phyloP scores from a whole-genome alignment of 2,888 invertebrate genomes.

The Amblyjoppa proteus region DNA sequence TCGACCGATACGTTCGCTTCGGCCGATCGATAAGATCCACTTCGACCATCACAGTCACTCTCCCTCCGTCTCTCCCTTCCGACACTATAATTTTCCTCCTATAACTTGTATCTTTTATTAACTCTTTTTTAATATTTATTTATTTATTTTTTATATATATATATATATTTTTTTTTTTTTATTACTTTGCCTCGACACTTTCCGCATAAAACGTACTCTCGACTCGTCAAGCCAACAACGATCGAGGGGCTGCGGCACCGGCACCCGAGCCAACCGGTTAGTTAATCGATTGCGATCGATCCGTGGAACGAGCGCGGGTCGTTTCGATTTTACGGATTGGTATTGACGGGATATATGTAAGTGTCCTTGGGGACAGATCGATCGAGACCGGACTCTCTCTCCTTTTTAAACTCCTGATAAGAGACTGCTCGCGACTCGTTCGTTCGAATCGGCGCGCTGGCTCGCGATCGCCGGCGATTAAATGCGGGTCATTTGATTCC shows the following conservation, averaged over 20 bases:
- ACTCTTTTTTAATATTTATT: no score
- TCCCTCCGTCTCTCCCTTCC: conserved; percentile 1
- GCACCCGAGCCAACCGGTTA: conserved; percentile 67
- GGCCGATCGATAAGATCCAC: conserved; percentile 65
- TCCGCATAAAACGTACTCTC: conserved; percentile 64
- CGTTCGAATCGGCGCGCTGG: neutral
- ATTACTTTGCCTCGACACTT: conserved; percentile 51
- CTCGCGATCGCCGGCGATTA: conserved; percentile 37
- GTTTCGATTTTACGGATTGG: conserved; percentile 62
- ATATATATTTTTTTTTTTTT: neutral
- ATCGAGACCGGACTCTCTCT: conserved; percentile 53
- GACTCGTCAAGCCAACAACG: conserved; percentile 67
- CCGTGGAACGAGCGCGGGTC: conserved; percentile 58
- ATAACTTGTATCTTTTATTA: conserved; percentile 7
- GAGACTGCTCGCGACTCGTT: conserved; percentile 15
- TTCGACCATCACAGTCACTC: conserved; percentile 42
- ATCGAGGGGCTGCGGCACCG: conserved; percentile 47
- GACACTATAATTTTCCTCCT: conserved; percentile 64
- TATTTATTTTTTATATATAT: neutral
- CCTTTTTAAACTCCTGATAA: conserved; percentile 57
- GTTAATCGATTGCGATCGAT: conserved; percentile 71
- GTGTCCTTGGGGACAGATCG: conserved; percentile 62
- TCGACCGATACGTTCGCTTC: conserved; percentile 61
- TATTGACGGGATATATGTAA: conserved; percentile 18
- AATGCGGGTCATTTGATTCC: conserved; percentile 58